Evolutionary conservation across 2,113 vertebrate genomes (phyloP).

Genomic region (Galeopterus variegatus): DNA sequence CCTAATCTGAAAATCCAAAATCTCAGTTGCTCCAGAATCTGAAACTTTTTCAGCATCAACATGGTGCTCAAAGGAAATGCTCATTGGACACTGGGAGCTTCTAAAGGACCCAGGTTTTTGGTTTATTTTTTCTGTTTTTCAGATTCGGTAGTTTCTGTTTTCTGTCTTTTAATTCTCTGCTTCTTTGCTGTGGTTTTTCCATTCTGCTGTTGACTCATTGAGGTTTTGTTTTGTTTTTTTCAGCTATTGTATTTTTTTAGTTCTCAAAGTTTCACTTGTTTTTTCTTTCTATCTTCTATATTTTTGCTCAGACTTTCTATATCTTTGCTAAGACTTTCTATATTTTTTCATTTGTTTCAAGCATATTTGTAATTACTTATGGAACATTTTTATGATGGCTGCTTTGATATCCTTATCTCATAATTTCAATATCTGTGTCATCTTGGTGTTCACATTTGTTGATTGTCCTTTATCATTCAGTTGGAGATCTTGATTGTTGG

Average conservation of each 20-base stretch:
- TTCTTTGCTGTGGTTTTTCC: background rate
- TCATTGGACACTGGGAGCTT: too few species aligned
- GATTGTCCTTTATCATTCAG: background rate
- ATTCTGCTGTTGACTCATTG: background rate
- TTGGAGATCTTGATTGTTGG: background rate
- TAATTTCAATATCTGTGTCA: background rate
- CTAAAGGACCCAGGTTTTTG: too few species aligned
- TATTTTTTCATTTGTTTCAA: background rate
- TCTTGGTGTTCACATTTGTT: background rate
- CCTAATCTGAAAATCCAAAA: too few species aligned
- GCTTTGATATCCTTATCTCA: background rate
- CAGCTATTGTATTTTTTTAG: background rate
- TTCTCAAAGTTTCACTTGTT: background rate
- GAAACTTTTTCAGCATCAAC: too few species aligned
- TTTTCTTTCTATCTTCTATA: background rate
- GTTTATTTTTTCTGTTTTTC: background rate
- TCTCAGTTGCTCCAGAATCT: too few species aligned
- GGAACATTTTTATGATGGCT: background rate
- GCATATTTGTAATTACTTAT: background rate
- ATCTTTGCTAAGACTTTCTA: too few species aligned
- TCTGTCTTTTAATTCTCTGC: background rate
- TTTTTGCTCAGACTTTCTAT: background rate
- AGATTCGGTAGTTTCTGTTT: background rate
- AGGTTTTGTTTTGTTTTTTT: background rate
- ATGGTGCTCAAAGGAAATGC: too few species aligned